phyloP scores from a whole-genome alignment of 2,888 invertebrate genomes.

The Noctua comes region DNA sequence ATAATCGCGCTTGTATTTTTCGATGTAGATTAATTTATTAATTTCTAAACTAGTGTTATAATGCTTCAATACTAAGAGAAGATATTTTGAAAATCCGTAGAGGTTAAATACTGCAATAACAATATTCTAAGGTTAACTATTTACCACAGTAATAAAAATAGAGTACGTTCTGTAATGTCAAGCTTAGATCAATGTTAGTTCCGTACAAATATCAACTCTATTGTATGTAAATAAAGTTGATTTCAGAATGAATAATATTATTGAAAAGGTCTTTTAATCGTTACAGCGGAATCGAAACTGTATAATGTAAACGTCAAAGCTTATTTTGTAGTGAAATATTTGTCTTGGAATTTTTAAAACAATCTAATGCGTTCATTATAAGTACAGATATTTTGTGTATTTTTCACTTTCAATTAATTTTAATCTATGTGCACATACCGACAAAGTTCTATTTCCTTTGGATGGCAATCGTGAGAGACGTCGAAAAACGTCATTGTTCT shows the following conservation, averaged over 20 bases:
- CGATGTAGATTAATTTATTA: constrained; percentile 56
- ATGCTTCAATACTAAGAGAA: constrained; percentile 38
- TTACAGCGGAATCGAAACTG: not conserved
- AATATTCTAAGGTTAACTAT: constrained; percentile 8
- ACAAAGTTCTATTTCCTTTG: constrained; percentile 53
- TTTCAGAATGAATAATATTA: constrained; percentile 1
- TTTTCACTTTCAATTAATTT: constrained; percentile 21
- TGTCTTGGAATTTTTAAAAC: not conserved
- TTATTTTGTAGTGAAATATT: not conserved
- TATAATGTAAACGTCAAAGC: not conserved
- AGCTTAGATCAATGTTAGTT: constrained; percentile 5
- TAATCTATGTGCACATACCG: not conserved
- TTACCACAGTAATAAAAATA: constrained; percentile 10
- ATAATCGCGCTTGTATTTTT: constrained; percentile 61
- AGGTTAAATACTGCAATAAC: constrained; percentile 33
- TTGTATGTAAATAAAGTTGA: not conserved
- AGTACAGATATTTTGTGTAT: constrained; percentile 13
- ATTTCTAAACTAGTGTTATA: constrained; percentile 43
- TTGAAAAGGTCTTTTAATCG: not conserved
- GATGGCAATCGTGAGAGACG: constrained; percentile 49
- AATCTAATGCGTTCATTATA: constrained; percentile 21
- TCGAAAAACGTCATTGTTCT: constrained; percentile 54
- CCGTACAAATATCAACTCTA: not conserved
- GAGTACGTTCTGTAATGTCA: not conserved
- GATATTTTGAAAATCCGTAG: constrained; percentile 49